Evolutionary conservation across 2,113 vertebrate species (phyloP).

Genomic region (Speoplatyrhinus poulsoni): DNA sequence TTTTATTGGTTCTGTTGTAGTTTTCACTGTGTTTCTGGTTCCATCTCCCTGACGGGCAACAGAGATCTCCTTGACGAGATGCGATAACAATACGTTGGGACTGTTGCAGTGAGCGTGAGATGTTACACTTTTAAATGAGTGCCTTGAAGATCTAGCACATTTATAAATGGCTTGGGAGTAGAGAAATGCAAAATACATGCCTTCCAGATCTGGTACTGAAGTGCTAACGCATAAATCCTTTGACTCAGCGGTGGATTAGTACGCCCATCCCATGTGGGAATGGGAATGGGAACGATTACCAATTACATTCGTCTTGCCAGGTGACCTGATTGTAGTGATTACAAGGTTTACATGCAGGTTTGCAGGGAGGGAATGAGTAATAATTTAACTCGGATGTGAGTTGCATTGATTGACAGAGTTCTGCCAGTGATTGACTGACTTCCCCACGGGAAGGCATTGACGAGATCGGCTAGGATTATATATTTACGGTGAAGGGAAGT

Average conservation of each 20-base stretch:
- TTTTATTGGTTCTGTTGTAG: not conserved
- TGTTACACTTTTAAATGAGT: conserved; percentile 3
- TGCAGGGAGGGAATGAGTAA: not conserved
- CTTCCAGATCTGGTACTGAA: not conserved
- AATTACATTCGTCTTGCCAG: not conserved
- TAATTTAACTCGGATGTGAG: too few relatives aligned
- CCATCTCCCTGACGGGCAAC: not conserved
- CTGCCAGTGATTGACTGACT: too few relatives aligned
- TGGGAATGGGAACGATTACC: conserved; percentile 5
- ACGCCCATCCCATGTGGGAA: conserved; percentile 1
- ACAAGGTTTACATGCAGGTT: conserved; percentile 5
- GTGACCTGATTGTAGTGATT: conserved; percentile 12
- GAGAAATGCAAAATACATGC: conserved; percentile 6
- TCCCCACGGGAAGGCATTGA: too few relatives aligned
- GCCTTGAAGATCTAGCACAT: not conserved
- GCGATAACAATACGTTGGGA: not conserved
- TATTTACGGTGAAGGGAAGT: too few relatives aligned
- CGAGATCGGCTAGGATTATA: too few relatives aligned
- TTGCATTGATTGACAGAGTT: too few relatives aligned
- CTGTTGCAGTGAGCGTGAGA: not conserved
- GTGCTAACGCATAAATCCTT: conserved; percentile 13
- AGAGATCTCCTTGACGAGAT: not conserved
- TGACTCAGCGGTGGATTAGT: conserved; percentile 1
- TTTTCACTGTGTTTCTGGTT: not conserved
- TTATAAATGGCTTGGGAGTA: not conserved